phyloP scores from a whole-genome alignment of 2,888 invertebrate species.

The Malacosoma neustria region DNA sequence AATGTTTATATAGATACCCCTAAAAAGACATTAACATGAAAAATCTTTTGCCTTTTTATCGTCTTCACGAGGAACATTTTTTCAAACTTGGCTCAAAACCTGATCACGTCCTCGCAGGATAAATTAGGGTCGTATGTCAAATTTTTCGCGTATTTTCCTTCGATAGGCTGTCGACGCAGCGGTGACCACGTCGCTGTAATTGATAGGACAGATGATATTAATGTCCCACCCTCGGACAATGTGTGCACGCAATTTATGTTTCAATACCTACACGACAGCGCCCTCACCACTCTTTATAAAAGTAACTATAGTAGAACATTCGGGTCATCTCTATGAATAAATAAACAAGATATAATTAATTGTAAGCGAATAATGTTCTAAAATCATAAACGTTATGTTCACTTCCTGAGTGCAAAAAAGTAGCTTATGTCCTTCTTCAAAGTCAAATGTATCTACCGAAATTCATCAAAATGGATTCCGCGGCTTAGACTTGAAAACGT shows the following conservation, averaged over 20 bases:
- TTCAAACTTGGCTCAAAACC: neutral
- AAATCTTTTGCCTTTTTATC: neutral
- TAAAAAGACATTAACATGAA: neutral
- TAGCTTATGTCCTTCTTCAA: no score
- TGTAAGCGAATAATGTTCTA: no score
- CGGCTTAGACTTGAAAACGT: no score
- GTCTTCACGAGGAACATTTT: neutral
- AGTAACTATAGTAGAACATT: no score
- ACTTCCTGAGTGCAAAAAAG: no score
- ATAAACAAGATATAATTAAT: no score
- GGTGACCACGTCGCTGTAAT: constrained; percentile 53
- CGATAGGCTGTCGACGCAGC: constrained; percentile 41
- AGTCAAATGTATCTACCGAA: no score
- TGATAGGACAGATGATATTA: constrained; percentile 65
- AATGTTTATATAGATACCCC: neutral
- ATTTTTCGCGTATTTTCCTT: constrained; percentile 49
- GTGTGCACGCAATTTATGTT: constrained; percentile 58
- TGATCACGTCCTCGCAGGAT: constrained; percentile 13
- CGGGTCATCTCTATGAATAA: no score
- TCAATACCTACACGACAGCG: constrained; percentile 31
- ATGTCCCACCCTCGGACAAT: constrained; percentile 41
- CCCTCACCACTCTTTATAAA: neutral
- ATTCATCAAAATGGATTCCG: no score
- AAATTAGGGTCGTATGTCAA: constrained; percentile 40
- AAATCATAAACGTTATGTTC: no score